Evolutionary conservation across 2,888 invertebrate genomes (phyloP).

Genomic region (Amphimallon solstitiale): DNA sequence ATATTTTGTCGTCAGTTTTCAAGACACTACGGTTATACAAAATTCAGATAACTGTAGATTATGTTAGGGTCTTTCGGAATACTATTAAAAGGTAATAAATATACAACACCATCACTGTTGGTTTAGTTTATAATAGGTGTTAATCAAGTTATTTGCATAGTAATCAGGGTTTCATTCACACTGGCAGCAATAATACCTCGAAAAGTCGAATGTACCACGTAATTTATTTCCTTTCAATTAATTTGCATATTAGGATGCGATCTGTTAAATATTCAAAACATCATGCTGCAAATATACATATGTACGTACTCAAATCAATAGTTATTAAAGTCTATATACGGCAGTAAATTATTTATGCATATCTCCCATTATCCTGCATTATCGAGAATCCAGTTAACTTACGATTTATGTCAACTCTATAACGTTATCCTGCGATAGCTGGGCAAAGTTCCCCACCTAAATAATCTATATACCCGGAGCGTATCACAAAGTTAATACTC

Average conservation of each 20-base stretch:
- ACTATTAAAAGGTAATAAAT: too few species aligned
- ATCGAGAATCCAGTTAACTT: constrained; percentile 36
- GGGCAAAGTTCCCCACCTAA: not conserved
- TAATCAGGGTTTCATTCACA: not conserved
- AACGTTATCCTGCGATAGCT: constrained; percentile 8
- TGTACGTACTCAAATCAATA: constrained; percentile 25
- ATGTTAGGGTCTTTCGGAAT: too few species aligned
- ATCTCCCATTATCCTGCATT: constrained; percentile 38
- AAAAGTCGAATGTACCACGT: not conserved
- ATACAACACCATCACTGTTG: too few species aligned
- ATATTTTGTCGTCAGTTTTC: too few species aligned
- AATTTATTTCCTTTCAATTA: constrained; percentile 26
- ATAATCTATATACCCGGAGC: not conserved
- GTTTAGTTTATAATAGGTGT: too few species aligned
- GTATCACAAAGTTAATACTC: not conserved
- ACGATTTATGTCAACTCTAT: constrained; percentile 36
- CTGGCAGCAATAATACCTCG: not conserved
- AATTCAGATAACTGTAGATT: too few species aligned
- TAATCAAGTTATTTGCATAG: too few species aligned
- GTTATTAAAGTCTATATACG: constrained; percentile 21
- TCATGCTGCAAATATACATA: not conserved
- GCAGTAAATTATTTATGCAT: constrained; percentile 36
- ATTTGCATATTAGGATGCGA: constrained; percentile 14
- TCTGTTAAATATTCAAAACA: constrained; percentile 28
- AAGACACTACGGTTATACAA: too few species aligned